These are phyloP conservation scores for Nephrocerus scutellatus DNA, from an alignment of 2,888 invertebrate species.

Conservation along the genomic window DNA sequence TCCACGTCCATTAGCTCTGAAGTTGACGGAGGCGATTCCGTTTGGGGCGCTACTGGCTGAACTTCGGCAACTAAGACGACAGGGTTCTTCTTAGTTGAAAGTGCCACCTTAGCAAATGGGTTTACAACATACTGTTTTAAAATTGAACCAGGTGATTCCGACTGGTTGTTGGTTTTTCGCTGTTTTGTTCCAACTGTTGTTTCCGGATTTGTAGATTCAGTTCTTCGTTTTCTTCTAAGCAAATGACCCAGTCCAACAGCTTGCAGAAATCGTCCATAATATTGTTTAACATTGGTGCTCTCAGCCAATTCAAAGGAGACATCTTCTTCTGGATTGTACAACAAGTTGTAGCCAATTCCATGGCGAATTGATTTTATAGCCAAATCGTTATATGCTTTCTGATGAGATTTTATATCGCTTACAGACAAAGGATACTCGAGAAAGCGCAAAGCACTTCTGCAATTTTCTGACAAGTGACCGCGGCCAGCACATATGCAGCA, in stretches of 20 bases:
- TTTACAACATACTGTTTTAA: conserved; percentile 20
- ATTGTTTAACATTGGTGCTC: conserved; percentile 24
- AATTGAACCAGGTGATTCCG: conserved; percentile 28
- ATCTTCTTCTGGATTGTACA: conserved; percentile 30
- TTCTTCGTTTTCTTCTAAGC: conserved; percentile 22
- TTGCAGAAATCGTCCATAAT: conserved; percentile 40
- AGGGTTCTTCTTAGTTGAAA: not conserved
- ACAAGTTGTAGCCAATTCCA: conserved; percentile 26
- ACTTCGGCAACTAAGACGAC: not conserved
- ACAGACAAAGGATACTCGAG: conserved; percentile 34
- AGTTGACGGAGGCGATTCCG: not conserved
- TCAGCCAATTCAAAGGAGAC: conserved; percentile 31
- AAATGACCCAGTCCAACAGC: conserved; percentile 32
- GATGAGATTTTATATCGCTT: conserved; percentile 37
- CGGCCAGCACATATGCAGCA: conserved; percentile 55
- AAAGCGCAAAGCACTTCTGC: conserved; percentile 34
- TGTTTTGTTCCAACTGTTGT: not conserved
- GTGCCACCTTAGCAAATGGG: conserved; percentile 21
- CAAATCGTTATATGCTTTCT: conserved; percentile 39
- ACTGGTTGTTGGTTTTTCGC: conserved; percentile 4
- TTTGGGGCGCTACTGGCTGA: not conserved
- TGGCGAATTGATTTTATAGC: conserved; percentile 18
- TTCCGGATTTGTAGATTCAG: conserved; percentile 2
- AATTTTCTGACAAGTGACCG: conserved; percentile 50
- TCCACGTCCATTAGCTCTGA: not conserved